phyloP scores from a whole-genome alignment of 2,888 invertebrate species.

The Leptinotarsa peninsularis region DNA sequence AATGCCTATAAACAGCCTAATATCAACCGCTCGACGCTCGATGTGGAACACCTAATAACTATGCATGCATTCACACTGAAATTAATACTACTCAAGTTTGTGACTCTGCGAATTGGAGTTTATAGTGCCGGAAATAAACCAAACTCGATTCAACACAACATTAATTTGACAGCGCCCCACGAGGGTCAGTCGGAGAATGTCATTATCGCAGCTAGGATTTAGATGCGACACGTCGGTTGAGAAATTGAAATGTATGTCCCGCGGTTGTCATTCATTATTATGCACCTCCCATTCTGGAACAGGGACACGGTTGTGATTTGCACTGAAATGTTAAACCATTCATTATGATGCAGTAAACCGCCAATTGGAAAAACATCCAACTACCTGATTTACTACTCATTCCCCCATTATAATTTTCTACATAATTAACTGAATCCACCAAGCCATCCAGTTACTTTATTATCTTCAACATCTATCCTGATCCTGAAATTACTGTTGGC shows the following conservation, averaged over 20 bases:
- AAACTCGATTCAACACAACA: constrained; percentile 25
- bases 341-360: background rate
- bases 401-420: too few relatives aligned
- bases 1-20: constrained; percentile 10
- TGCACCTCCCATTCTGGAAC: background rate
- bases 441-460: too few relatives aligned
- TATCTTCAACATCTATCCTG: too few relatives aligned
- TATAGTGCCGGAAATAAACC: constrained; percentile 23
- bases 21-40: background rate
- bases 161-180: constrained; percentile 22
- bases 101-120: constrained; percentile 10
- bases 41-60: constrained; percentile 19
- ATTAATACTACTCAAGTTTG: constrained; percentile 23
- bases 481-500: too few relatives aligned
- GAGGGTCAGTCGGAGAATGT: constrained; percentile 15
- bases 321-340: background rate
- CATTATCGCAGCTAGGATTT: constrained; percentile 12
- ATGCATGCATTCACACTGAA: constrained; percentile 16
- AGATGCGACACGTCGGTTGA: constrained; percentile 6
- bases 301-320: background rate
- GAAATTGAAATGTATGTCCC: constrained; percentile 14
- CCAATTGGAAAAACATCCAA: background rate
- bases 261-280: constrained; percentile 6
- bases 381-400: background rate
- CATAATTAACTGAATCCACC: too few relatives aligned